Evolutionary conservation across 2,113 vertebrate genomes (phyloP), one percentile per base, ranked within the genome.

Genomic region (Sceloporus tristichus): DNA sequence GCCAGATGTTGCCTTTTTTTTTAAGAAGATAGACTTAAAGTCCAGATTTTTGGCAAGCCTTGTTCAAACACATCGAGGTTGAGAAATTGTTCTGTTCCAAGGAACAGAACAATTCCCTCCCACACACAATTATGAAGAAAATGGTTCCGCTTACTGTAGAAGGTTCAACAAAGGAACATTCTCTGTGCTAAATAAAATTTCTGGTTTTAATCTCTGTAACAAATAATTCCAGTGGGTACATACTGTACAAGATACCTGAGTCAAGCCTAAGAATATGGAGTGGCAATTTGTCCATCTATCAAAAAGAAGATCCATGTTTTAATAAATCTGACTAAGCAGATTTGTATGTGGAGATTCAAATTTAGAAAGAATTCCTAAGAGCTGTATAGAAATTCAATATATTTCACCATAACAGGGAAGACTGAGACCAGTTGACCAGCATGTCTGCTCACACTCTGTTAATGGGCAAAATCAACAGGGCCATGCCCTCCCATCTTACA

Each of bases 1-100:
- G 19, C 6, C 71, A 87, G 54, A 81, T 40, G 3, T 75, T 75
- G 73, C 18, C 56, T 87, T 62, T 65, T 65, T 65, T 3, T 23
- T 66, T 81, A 59, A 27, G 3, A 23, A 81, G 10, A 59, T 16
- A 59, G 82, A 65, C 13, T 40, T 34, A 79, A 79, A 70, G 21
- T 34, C 21, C 16, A 27, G 7, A 54, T 80, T 4, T 23, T 80
- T 87, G 78, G 34, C 53, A 80, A 40, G 48, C 23, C 23, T 27
- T 40, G 1, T 56, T 56, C 71, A 80, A 80, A 29, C 2, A 38
- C 4, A 56, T 27, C 71, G 13, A 38, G 18, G 38, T 25, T 34
- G 27, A 48, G 62, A 79, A 73, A 76, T 75, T 70, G 11, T 2
- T 71, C 27, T 71, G 85, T 93, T 90, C 87, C 79, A 77, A 77